phyloP scores from a whole-genome alignment of 2,797 vertebrate species.

The Rhynchonycteris naso region DNA sequence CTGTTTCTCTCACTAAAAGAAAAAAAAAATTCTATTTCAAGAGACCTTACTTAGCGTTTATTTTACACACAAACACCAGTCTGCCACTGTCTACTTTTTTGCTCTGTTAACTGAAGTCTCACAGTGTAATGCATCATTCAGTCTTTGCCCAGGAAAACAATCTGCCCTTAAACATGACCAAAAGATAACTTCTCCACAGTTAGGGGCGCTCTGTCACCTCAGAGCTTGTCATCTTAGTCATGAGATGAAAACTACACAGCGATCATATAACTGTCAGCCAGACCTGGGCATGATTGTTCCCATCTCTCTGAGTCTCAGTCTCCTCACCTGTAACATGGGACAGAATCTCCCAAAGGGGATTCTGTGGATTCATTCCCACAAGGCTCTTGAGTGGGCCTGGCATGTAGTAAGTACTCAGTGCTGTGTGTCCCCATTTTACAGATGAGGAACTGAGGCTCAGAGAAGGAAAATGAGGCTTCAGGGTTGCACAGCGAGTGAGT shows the following conservation, averaged over 20 bases:
- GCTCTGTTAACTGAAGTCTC: fast-evolving
- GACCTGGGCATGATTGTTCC: neutral
- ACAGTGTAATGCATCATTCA: fast-evolving
- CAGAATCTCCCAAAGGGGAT: fast-evolving
- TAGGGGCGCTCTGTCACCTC: neutral
- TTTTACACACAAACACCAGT: neutral
- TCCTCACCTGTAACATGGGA: neutral
- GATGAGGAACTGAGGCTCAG: neutral
- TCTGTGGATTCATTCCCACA: neutral
- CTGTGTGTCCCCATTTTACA: neutral
- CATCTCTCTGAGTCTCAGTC: neutral
- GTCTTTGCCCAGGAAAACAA: neutral
- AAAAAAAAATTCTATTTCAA: neutral
- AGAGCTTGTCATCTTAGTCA: neutral
- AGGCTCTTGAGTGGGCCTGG: neutral
- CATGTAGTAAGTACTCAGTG: neutral
- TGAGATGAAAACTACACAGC: neutral
- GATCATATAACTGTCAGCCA: fast-evolving
- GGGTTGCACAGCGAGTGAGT: neutral
- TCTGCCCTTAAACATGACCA: fast-evolving
- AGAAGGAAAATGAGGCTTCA: neutral
- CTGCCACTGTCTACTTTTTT: neutral
- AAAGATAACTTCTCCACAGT: neutral
- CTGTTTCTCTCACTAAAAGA: too few relatives aligned
- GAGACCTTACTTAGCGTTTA: neutral